These are phyloP conservation scores for Ferrisia virgata DNA, from an alignment of 2,888 invertebrate genomes.

Conservation along the genomic window DNA sequence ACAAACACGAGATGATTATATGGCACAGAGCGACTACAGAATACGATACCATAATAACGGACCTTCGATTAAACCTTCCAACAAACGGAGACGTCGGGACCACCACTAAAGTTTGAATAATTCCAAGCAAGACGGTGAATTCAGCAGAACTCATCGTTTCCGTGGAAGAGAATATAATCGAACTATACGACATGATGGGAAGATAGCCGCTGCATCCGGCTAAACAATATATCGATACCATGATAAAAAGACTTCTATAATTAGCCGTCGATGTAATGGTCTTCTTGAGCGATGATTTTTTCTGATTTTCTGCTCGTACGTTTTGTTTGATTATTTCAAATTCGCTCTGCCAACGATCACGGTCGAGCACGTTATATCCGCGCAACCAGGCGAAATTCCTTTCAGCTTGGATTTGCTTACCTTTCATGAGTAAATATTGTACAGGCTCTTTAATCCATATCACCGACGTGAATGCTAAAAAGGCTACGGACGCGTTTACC, in stretches of 20 bases:
- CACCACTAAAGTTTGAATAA: neutral
- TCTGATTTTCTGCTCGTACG: neutral
- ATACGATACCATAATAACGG: neutral
- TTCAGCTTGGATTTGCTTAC: neutral
- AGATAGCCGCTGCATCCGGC: neutral
- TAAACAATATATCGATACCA: neutral
- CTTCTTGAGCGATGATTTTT: neutral
- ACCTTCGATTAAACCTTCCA: neutral
- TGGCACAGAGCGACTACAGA: neutral
- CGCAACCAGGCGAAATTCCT: constrained; percentile 7
- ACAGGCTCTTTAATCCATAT: constrained; percentile 1
- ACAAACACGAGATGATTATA: neutral
- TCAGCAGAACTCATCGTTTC: neutral
- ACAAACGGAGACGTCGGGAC: neutral
- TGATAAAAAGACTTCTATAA: neutral
- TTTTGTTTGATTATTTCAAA: neutral
- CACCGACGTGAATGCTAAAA: neutral
- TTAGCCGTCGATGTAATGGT: neutral
- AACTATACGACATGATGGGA: neutral
- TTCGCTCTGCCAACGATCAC: neutral
- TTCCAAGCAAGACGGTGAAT: neutral
- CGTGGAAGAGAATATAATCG: neutral
- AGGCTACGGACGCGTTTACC: neutral
- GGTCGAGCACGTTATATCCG: neutral
- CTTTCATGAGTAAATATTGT: constrained; percentile 11